phyloP scores from a whole-genome alignment of 2,113 vertebrate species.

The Phocoena phocoena region DNA sequence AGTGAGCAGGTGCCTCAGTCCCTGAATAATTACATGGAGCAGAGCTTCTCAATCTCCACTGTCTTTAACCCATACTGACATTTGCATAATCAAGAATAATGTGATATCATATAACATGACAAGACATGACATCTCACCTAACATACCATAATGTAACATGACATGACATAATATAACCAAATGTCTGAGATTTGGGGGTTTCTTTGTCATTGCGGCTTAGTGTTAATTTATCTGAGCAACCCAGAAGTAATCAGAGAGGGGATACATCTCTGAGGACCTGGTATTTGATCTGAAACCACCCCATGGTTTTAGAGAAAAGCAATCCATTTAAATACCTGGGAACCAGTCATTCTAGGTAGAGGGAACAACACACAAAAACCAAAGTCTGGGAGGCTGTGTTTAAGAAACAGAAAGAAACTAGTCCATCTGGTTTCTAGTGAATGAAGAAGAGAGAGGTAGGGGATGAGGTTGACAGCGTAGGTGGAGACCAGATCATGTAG shows the following conservation, averaged over 20 bases:
- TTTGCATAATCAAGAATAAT: background rate
- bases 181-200: background rate
- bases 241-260: background rate
- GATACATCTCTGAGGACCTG: background rate
- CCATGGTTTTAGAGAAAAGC: background rate
- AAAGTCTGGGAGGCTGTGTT: background rate
- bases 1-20: background rate
- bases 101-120: background rate
- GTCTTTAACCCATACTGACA: background rate
- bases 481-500: accelerated
- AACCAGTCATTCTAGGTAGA: background rate
- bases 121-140: background rate
- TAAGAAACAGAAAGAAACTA: background rate
- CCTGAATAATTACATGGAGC: background rate
- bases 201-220: background rate
- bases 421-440: background rate
- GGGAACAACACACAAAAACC: background rate
- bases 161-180: background rate
- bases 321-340: background rate
- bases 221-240: background rate
- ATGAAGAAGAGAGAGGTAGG: background rate
- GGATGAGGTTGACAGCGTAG: background rate
- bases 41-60: background rate
- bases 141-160: background rate
- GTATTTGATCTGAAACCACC: background rate